Evolutionary conservation across 2,888 invertebrate species (phyloP), one percentile per base, ranked within the genome.

Genomic region (Drosophila borealis): DNA sequence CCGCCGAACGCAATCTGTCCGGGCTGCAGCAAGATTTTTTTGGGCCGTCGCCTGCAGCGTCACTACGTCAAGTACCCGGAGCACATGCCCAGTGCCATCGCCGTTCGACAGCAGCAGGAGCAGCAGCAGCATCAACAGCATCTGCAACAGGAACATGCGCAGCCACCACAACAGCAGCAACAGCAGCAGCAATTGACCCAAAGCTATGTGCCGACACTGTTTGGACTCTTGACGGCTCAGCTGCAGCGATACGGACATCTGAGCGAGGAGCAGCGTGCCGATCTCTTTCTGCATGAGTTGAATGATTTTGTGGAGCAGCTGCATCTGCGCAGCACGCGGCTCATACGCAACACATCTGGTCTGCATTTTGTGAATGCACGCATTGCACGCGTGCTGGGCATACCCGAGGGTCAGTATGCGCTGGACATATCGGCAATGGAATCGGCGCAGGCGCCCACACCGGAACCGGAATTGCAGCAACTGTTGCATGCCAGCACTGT

Each of bases 361-460:
- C 61, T 91, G 46, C 92, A 92, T 59, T 92, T 91, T 62, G 91
- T 92, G 2, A 90, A 89, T 61, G 81, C 90, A 0, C 86, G 89
- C 3, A 88, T 88, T 10, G 84, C 92, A 0, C 91, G 91, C 4
- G 85, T 92, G 0, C 56, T 92, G 3, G 91, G 92, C n/a, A 91
- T 92, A 53, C 92, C 92, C 8, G 92, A 92, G 73, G 92, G 92
- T 17, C 92, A 92, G 54, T 92, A 92, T 70, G 90, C 92, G 0
- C 71, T 92, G 39, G 91, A 92, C 65, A 80, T 92, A 70, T 86
- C 87, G 2, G 91, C 91, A 0, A 91, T 92, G 62, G 92, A 90
- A 54, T 86, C 89, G 8, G 85, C 88, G 2, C 84, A 89, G 21
- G 90, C 90, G 25, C 87, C 90, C 1, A 83, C 81, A 3, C 77